Conservation (phyloP, 2,113 vertebrate species). For the Cebidichthys violaceus region DNA sequence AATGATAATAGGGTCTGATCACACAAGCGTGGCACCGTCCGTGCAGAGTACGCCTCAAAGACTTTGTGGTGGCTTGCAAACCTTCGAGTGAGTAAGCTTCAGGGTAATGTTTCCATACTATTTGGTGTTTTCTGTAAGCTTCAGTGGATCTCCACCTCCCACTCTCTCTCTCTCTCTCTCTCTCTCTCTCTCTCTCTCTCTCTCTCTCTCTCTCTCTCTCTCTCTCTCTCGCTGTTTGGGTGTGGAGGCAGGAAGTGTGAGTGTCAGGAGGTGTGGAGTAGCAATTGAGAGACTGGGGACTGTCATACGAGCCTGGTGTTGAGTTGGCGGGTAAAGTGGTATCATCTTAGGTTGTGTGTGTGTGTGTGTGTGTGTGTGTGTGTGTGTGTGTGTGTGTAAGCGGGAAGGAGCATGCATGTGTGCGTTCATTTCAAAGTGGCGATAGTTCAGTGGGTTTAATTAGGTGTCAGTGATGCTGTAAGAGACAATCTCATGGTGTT, state of each 20-base stretch:
- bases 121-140: constrained; percentile 54
- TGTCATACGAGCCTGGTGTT: constrained; percentile 42
- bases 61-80: background rate
- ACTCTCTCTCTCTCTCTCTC: constrained; percentile 14
- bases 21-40: background rate
- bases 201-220: constrained; percentile 18
- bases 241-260: constrained; percentile 31
- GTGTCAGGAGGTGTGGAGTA: constrained; percentile 19
- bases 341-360: background rate
- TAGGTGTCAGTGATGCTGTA: background rate
- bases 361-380: background rate
- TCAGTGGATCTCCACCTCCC: constrained; percentile 32
- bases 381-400: background rate
- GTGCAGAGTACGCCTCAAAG: background rate
- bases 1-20: constrained; percentile 9
- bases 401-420: background rate
- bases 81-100: constrained; percentile 29
- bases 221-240: constrained; percentile 21
- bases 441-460: constrained; percentile 11
- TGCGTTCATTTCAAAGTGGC: background rate
- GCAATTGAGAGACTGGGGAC: constrained; percentile 18
- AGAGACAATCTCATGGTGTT: background rate
- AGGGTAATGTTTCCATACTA: constrained; percentile 47
- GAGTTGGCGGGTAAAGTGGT: constrained; percentile 30
- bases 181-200: constrained; percentile 15